Base-by-base conservation (phyloP, 1,140 invertebrate species). In the Aphaenogaster floridana region DNA sequence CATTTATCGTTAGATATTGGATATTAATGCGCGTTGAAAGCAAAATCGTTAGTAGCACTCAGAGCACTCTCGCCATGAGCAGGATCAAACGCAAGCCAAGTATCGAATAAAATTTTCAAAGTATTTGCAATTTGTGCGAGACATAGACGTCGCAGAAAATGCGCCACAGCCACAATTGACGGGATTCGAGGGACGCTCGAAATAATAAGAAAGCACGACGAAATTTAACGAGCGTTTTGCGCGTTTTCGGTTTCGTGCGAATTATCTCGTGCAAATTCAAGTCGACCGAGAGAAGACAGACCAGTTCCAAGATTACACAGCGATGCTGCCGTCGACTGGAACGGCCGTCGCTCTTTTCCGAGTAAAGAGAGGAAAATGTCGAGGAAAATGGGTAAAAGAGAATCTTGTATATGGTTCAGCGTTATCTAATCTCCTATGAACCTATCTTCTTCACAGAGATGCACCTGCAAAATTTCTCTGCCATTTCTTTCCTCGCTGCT, bases 321-420 rank as follows among this genome's bases (percentile, higher is more conserved):
- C n/a, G 11, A 28, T 28, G n/a, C 17, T 76, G n/a, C n/a, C 4
- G 6, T 42, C 36, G 59, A 76, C 13, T 76, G n/a, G n/a, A 76
- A 59, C 36, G 11, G 6, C n/a, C 52, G 28, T 17, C 28, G n/a
- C n/a, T 59, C 72, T 76, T 59, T 77, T 39, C 4, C 9, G 13
- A 77, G 8, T 61, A 42, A 74, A 74, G n/a, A 77, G 36, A 77
- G n/a, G 66, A 69, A 69, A 69, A 69, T 48, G 66, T 69, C 21
- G 66, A 77, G 54, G 36, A 77, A 59, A 61, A 77, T 59, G 36
- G 21, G 0, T 77, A 77, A 42, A 77, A 42, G 52, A 61, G 13
- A 39, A 59, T 59, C 15, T 61, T 59, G 66, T 69, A 45, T 77
- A 17, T 28, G 54, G 4, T 61, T 61, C 52, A 57, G 8, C n/a